Base-by-base conservation (phyloP, 2,113 vertebrate genomes). In the Neogale vison region DNA sequence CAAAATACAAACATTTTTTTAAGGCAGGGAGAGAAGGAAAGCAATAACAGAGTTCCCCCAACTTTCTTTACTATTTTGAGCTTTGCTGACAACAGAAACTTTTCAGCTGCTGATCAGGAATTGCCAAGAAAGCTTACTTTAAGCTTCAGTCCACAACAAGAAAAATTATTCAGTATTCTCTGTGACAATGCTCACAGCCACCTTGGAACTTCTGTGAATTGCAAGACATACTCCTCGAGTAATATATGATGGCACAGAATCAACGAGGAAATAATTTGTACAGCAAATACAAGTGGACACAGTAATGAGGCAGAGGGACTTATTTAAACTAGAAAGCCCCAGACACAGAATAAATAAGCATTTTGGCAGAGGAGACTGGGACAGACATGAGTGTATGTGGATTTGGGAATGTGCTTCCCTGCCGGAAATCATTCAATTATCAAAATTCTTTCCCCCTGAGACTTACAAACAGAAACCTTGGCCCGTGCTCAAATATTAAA, bases 1-100 rank as follows among this genome's bases (percentile, higher is more conserved):
- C 96, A 98, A 92, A 98, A 98, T 98, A 96, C 97, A 98, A 98
- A 98, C 97, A 98, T 82, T 74, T 95, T 97, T 85, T 95, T 97
- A 98, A 98, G 85, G 88, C 97, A 88, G 74, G 23, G 77, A 93
- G 72, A 77, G 47, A 55, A 92, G 79, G 90, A 98, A 97, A 97
- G 96, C 85, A 98, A 93, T 96, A 96, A 96, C 91, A 93, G 93
- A 98, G 96, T 92, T 63, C 90, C 97, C 96, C 61, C 77, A 93
- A 96, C 82, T 97, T 0, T 65, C 86, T 96, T 93, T 97, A 65
- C 65, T 86, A 88, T 94, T 98, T 97, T 95, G 96, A 96, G 94
- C 52, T 88, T 92, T 98, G 89, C 88, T 98, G 92, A 98, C 94
- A 98, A 97, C 96, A 97, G 98, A 97, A 97, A 90, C 90, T 94